Base-by-base conservation (phyloP, 2,797 vertebrate genomes). In the Muraenolepis orangiensis region DNA sequence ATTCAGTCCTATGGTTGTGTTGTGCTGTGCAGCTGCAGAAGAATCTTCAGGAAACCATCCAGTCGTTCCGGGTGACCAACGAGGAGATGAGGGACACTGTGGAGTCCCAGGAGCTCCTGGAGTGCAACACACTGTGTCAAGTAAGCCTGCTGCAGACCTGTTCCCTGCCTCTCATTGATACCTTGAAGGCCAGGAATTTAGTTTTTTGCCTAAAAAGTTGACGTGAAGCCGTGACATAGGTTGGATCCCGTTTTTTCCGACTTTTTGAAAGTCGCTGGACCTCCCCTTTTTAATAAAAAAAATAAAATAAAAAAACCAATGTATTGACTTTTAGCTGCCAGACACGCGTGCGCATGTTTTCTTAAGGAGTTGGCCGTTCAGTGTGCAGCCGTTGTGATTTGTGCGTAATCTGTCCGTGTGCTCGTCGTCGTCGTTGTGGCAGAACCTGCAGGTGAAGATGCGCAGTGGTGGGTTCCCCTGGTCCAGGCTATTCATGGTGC, bases 1-100 rank as follows among this genome's bases (percentile, higher is more conserved):
- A 16, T 46, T 46, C 42, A 20, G 42, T 20, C 3, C 1, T 64
- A 13, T 64, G 57, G 57, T 26, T 64, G 57, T 26, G 66, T 30
- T 67, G 66, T 68, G 0, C n/a, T 28, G 66, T 72, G 61, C 29
- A 98, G 97, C 86, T 95, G 61, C 91, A 85, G 6, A 96, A 93
- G 75, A 94, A 93, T 6, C 93, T 98, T 67, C 95, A 94, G 88
- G 96, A 98, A 85, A 98, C 95, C 0, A 91, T 97, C 77, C 94
- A 93, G 85, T 97, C 96, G 0, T 98, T 99, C 89, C 91, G 83
- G 81, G 94, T 97, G 42, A 96, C 95, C 0, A 98, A 98, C 0
- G 95, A 97, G n/a, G 96, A 98, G 84, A 94, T 98, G 84, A 91
- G 68, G 73, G 86, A 83, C 70, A 74, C 77, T 0, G 77, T 80